A percentile compares a stretch with the other conserved stretches of the same genome.
Conservation (phyloP, 2,888 invertebrate species). For the Sarcophaga variegata region DNA sequence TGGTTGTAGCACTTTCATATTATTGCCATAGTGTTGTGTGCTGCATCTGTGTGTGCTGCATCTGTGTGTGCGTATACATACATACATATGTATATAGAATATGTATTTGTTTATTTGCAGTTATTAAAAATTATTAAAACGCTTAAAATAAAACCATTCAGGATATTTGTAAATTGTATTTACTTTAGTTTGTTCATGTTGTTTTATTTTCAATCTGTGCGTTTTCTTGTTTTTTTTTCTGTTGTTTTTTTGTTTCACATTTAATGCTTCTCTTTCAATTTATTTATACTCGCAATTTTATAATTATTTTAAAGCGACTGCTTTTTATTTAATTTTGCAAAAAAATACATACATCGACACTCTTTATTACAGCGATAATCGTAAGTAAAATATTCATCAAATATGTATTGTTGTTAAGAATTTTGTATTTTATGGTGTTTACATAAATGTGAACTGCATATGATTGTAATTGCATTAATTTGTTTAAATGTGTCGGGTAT, state of each 20-base stretch:
- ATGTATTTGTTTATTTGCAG: constrained; percentile 16
- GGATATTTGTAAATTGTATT: constrained; percentile 42
- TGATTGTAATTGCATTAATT: not conserved
- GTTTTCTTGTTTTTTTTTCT: not conserved
- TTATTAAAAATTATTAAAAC: constrained; percentile 49
- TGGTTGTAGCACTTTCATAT: too few species aligned
- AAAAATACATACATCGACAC: constrained; percentile 2
- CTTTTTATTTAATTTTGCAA: not conserved
- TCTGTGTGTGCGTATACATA: not conserved
- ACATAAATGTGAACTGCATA: not conserved
- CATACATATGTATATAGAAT: not conserved
- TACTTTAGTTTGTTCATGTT: constrained; percentile 1
- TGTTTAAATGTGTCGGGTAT: not conserved
- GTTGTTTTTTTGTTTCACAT: not conserved
- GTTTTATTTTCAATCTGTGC: constrained; percentile 23
- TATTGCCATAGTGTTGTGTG: not conserved
- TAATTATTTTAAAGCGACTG: not conserved
- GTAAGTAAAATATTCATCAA: not conserved
- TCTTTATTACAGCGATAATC: not conserved
- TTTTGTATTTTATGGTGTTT: not conserved
- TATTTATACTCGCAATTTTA: not conserved
- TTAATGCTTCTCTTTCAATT: not conserved
- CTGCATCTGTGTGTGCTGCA: not conserved
- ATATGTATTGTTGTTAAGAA: not conserved
- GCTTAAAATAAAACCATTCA: constrained; percentile 28